Evolutionary conservation across 1,140 invertebrate genomes (phyloP), one percentile per base, ranked within the genome.

Genomic region (Lucilia cuprina): DNA sequence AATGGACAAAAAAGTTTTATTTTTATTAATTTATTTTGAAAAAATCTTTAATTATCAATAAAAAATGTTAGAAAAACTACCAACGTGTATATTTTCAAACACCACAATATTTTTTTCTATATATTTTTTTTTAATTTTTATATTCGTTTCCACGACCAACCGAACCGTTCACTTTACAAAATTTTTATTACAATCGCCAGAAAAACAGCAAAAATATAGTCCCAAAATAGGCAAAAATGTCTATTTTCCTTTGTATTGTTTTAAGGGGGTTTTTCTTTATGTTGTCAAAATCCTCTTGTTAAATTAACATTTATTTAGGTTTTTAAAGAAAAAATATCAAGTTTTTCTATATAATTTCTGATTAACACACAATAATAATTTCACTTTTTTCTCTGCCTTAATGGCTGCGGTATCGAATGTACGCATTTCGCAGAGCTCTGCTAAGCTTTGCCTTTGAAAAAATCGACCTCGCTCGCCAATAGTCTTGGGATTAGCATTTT

Each of bases 391-490:
- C 65, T 70, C 65, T 70, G 65, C 65, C 65, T 21, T 25, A 70
- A 70, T 70, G 65, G 65, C 65, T 70, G 65, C 19, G n/a, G 21
- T 21, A 70, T 70, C 65, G 65, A 7, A 19, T 70, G 5, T 70
- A 70, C 65, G 65, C 65, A 25, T 70, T 70, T 70, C 65, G 65
- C n/a, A 70, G 65, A 70, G 65, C n/a, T 30, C 25, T 70, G 65
- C 21, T 70, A 70, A 70, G 65, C 65, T 70, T 19, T 70, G 65
- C 65, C 65, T 70, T 70, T 70, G 65, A 21, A 70, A 70, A 70
- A 21, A 19, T 21, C 65, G n/a, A 70, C n/a, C 65, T 70, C 65
- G 65, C 65, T 10, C 13, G 5, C 60, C 60, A 70, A 70, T 70
- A 10, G n/a, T 21, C 25, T 30, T 2, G 25, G 25, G 25, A 30